A percentile compares a stretch with the other conserved stretches of the same genome.
These are phyloP conservation scores for Acanthaster planci DNA, from an alignment of 35 echinoderm and acorn worm species.

Conservation along the genomic window DNA sequence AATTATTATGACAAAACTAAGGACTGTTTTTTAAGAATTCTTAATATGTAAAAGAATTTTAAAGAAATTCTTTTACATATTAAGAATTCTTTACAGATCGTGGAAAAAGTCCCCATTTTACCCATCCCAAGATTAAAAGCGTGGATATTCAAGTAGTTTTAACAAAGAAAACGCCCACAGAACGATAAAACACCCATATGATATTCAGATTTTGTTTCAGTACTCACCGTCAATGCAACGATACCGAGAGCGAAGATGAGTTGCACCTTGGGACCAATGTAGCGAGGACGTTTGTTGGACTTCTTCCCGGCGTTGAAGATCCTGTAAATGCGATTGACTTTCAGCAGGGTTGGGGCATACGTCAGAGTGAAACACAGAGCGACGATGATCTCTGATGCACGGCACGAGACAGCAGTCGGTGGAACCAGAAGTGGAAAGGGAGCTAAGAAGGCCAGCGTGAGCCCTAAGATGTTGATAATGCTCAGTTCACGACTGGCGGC, in stretches of 20 bases:
- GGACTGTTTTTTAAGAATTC: too few relatives aligned
- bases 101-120: too few relatives aligned
- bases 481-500: slow-evolving; percentile 45
- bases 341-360: slow-evolving; percentile 28
- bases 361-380: slow-evolving; percentile 11
- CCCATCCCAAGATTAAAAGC: too few relatives aligned
- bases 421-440: background rate
- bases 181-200: too few relatives aligned
- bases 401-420: slow-evolving; percentile 16
- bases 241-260: background rate
- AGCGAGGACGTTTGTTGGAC: slow-evolving; percentile 22
- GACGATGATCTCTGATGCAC: background rate
- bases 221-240: slow-evolving; percentile 22
- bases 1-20: too few relatives aligned
- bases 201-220: too few relatives aligned
- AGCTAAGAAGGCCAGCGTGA: background rate
- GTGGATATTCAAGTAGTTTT: too few relatives aligned
- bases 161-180: too few relatives aligned
- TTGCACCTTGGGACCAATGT: background rate
- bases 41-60: too few relatives aligned
- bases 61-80: too few relatives aligned
- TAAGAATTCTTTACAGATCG: too few relatives aligned
- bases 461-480: slow-evolving; percentile 31
- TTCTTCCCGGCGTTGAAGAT: slow-evolving; percentile 40
- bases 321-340: slow-evolving; percentile 49